Percentiles rank a stretch among this genome's conserved stretches.
Conservation (phyloP, 2,888 invertebrate genomes). For the Trichacis sp. region DNA sequence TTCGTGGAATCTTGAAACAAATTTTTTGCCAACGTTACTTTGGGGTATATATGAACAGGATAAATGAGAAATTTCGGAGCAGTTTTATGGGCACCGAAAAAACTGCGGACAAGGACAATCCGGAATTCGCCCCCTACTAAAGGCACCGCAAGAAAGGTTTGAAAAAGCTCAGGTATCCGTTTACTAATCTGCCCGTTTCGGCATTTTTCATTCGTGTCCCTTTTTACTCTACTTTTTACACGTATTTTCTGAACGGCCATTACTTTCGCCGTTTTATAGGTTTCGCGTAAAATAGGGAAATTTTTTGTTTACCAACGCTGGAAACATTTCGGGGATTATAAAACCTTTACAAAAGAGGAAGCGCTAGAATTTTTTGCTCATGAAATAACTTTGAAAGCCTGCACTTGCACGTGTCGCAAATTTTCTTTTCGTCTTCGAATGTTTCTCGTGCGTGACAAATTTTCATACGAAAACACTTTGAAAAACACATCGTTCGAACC, state of each 20-base stretch:
- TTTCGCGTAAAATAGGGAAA: neutral
- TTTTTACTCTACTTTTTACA: constrained; percentile 2
- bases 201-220: neutral
- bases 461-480: too few species aligned
- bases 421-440: too few species aligned
- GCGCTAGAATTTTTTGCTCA: too few species aligned
- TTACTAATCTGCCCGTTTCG: constrained; percentile 3
- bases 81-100: neutral
- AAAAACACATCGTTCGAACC: too few species aligned
- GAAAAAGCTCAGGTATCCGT: constrained; percentile 3
- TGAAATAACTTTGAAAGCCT: too few species aligned
- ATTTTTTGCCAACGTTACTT: neutral
- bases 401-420: too few species aligned
- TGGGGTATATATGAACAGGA: neutral
- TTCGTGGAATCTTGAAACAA: neutral
- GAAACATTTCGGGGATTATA: neutral
- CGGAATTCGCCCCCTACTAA: neutral
- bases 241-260: neutral
- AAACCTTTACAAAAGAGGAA: too few species aligned
- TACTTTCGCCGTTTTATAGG: neutral
- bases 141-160: constrained; percentile 3
- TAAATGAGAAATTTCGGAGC: neutral
- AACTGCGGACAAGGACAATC: constrained; percentile 5
- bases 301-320: neutral
- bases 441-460: too few species aligned